Evolutionary conservation across 2,888 invertebrate species (phyloP), one percentile per base, ranked within the genome.

Genomic region (Pedicia rivosa): DNA sequence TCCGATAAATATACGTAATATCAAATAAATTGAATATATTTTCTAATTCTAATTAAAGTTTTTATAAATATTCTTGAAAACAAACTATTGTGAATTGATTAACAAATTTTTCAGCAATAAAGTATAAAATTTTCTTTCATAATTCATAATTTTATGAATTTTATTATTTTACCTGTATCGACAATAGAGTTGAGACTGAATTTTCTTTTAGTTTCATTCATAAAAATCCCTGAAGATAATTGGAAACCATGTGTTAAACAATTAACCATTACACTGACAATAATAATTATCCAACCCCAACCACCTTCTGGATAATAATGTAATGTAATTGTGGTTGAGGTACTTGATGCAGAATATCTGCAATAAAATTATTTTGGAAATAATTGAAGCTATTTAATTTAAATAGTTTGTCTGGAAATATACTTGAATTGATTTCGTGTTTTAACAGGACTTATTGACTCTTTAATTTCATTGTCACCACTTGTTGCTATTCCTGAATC

Each of bases 401-500:
- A 7, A 31, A 1, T 8, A 17, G 7, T 2, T 12, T 7, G 3
- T n/a, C 19, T 6, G 5, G n/a, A 29, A 29, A 29, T 15, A 10
- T 10, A 32, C 32, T 20, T 17, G 20, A 20, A 32, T 22, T 17
- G 32, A 20, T 32, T 20, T 32, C 20, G 17, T 14, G 14, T 17
- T 32, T 32, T 32, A 22, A 32, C 20, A 20, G 32, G 32, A 20
- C 32, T 32, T 20, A 20, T 17, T 12, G 14, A 14, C 8, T 8
- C 13, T 22, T 32, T 32, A 14, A 32, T 32, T 9, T 32, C 32
- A 31, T 31, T 32, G 13, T 55, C 55, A 31, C 52, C 54, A 41
- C 52, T 55, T 45, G 49, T 48, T 15, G 51, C 54, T 12, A 55
- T 46, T 12, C 55, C 55, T 42, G 54, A 55, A 37, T 55, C 55